A percentile compares a stretch with the other conserved stretches of the same genome.
Evolutionary conservation across 2,113 vertebrate genomes (phyloP).

Genomic region (Romanogobio albipinnatus): DNA sequence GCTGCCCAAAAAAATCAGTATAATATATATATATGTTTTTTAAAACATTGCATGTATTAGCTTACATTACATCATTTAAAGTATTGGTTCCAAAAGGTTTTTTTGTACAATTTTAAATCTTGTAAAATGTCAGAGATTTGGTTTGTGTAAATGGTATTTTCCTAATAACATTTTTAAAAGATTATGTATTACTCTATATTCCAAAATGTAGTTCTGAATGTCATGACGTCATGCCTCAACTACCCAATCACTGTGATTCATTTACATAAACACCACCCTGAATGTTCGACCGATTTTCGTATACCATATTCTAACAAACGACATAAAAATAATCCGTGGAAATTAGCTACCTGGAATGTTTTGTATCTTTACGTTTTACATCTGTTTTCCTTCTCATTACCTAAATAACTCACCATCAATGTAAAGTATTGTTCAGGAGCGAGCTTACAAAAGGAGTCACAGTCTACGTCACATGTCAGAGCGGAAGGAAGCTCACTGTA

Average conservation of each 20-base stretch:
- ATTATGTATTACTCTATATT: not conserved
- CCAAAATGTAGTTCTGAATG: not conserved
- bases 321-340: not conserved
- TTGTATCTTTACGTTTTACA: not conserved
- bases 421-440: not conserved
- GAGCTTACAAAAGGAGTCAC: accelerated
- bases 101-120: not conserved
- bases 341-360: not conserved
- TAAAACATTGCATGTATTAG: too few species aligned
- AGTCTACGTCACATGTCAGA: not conserved
- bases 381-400: not conserved
- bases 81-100: not conserved
- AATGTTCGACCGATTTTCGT: not conserved
- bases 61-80: too few species aligned
- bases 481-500: conserved; percentile 67
- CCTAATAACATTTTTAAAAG: not conserved
- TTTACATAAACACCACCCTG: not conserved
- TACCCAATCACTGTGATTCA: not conserved
- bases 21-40: too few species aligned
- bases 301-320: not conserved
- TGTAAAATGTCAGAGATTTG: not conserved
- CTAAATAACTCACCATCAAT: not conserved
- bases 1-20: too few species aligned
- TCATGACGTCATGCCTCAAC: conserved; percentile 1
- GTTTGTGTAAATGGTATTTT: not conserved